Base-by-base conservation (phyloP, 2,113 vertebrate genomes). In the Lamprotornis superbus region DNA sequence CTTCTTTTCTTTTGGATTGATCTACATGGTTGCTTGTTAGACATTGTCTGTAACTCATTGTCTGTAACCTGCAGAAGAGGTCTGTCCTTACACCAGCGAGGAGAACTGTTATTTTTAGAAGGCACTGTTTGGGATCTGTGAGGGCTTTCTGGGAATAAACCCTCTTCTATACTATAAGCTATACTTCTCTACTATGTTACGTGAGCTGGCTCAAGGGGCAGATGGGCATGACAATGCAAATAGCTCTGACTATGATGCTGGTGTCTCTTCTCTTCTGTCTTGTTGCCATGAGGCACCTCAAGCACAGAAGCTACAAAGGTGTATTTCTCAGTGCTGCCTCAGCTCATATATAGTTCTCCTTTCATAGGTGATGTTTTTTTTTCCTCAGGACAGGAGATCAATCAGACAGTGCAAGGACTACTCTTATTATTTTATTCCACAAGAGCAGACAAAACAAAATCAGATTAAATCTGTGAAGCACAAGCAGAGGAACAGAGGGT, bases 401-500 rank as follows among this genome's bases (percentile, higher is more conserved):
- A 59, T 76, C 65, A 92, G 59, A 57, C 10, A 23, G 19, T 15
- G 33, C 55, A 67, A 93, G 11, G 56, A 93, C 60, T 60, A 49
- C 31, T 37, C 50, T 55, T 83, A 63, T 57, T 89, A 53, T 91
- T 84, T 82, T 89, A 83, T 93, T 73, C n/a, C 25, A 57, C 21
- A 61, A 73, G 40, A 59, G n/a, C 57, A 83, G 70, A 50, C 0
- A 1, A 94, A 91, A 49, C 30, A 84, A 94, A 91, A 82, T 94
- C 46, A 89, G 67, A 76, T 87, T 93, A 89, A 89, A 55, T 82
- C 60, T 60, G 19, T 84, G 73, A 89, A 92, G 37, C 11, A 53
- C 40, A 82, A 84, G 49, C 0, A 0, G 47, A 77, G 14, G 19
- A 85, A 79, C 35, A 82, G 31, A 52, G 46, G 17, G 7, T 59